These are phyloP conservation scores for Centropristis striata DNA, from an alignment of 2,113 vertebrate species.

Conservation along the genomic window DNA sequence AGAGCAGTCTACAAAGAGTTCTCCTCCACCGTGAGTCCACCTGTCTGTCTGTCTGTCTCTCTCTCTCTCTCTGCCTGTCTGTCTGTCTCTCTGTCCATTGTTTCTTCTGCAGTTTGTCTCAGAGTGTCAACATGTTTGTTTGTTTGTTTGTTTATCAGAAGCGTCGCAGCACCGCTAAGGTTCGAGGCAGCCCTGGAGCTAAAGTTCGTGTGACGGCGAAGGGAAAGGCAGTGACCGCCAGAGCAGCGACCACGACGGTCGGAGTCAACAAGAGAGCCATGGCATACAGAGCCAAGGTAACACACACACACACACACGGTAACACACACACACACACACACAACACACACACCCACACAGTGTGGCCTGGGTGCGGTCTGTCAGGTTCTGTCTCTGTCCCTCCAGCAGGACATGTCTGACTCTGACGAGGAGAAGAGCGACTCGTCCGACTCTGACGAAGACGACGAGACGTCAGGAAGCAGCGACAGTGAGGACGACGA, in stretches of 20 bases:
- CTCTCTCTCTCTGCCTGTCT: no score
- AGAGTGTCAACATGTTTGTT: neutral
- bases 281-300: slow-evolving; percentile 87
- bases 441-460: slow-evolving; percentile 82
- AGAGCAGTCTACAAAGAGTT: slow-evolving; percentile 85
- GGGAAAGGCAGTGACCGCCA: slow-evolving; percentile 78
- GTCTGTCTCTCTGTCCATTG: no score
- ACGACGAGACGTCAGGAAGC: slow-evolving; percentile 83
- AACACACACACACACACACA: neutral
- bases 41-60: no score
- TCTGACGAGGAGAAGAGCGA: slow-evolving; percentile 83
- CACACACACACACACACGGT: neutral
- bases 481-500: slow-evolving; percentile 81
- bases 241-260: slow-evolving; percentile 67
- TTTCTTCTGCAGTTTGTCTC: neutral
- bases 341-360: neutral
- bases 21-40: slow-evolving; percentile 82
- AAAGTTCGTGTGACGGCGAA: slow-evolving; percentile 82
- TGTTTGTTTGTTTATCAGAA: slow-evolving; percentile 72
- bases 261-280: slow-evolving; percentile 83
- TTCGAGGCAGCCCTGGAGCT: slow-evolving; percentile 66
- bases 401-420: slow-evolving; percentile 84
- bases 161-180: slow-evolving; percentile 82
- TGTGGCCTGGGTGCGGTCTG: neutral
- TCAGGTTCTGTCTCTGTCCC: slow-evolving; percentile 15